Conservation (phyloP, 2,888 invertebrate genomes). For the Hemicrepidius hirtus region DNA sequence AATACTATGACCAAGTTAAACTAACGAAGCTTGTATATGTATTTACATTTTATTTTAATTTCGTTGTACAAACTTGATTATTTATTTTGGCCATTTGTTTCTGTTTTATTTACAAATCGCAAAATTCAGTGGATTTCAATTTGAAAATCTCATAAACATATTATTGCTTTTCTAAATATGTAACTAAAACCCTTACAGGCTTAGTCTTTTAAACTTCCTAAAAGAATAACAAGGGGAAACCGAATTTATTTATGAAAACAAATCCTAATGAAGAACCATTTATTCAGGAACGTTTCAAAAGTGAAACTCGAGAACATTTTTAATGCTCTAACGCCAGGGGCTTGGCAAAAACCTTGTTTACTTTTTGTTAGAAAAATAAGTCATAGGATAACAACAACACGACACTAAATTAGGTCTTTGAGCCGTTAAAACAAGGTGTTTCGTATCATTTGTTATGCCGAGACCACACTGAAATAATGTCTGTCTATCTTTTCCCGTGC, state of each 20-base stretch:
- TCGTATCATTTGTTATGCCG: conserved; percentile 27
- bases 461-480: conserved; percentile 35
- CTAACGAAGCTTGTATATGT: conserved; percentile 54
- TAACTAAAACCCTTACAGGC: too few relatives aligned
- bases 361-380: conserved; percentile 27
- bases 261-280: background rate
- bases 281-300: background rate
- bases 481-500: background rate
- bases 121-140: too few relatives aligned
- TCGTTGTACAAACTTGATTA: conserved; percentile 55
- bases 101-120: conserved; percentile 16
- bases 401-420: conserved; percentile 32
- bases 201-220: too few relatives aligned
- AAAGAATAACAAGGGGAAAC: too few relatives aligned
- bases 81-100: conserved; percentile 33
- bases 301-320: conserved; percentile 3
- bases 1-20: conserved; percentile 50
- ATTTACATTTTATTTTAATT: conserved; percentile 61
- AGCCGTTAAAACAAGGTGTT: conserved; percentile 34
- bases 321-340: background rate
- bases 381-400: conserved; percentile 23
- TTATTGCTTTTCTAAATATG: too few relatives aligned
- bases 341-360: conserved; percentile 11
- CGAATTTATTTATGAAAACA: too few relatives aligned
- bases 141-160: too few relatives aligned